Evolutionary conservation across 92 coral and sea anemone genomes (phyloP).

Genomic region (Desmophyllum pertusum): DNA sequence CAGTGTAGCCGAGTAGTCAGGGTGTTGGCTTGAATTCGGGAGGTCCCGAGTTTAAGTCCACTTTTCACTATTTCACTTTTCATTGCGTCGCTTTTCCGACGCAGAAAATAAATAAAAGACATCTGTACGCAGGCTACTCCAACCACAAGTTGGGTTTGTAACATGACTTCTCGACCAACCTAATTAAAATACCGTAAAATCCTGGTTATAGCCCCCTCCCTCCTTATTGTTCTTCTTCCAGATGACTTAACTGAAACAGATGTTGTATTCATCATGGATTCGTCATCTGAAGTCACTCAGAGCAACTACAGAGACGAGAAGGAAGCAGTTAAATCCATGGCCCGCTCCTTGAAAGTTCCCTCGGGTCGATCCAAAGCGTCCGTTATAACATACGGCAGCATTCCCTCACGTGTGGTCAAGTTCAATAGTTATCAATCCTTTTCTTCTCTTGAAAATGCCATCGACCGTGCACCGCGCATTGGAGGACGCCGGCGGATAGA

Average conservation of each 20-base stretch:
- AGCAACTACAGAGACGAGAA: slow-evolving; percentile 55
- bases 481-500: slow-evolving; percentile 61
- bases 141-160: no score
- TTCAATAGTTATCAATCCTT: slow-evolving; percentile 49
- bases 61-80: no score
- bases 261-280: slow-evolving; percentile 71
- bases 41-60: no score
- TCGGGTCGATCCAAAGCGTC: slow-evolving; percentile 70
- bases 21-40: no score
- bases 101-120: no score
- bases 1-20: no score
- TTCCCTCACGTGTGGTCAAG: slow-evolving; percentile 45
- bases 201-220: no score
- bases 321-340: slow-evolving; percentile 60
- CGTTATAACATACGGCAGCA: slow-evolving; percentile 61
- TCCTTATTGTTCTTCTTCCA: not conserved
- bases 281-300: slow-evolving; percentile 61
- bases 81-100: no score
- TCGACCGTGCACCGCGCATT: slow-evolving; percentile 51
- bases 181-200: no score
- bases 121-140: no score
- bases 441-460: slow-evolving; percentile 26
- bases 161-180: no score
- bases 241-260: slow-evolving; percentile 33
- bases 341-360: slow-evolving; percentile 58